Percentiles rank a stretch among this genome's conserved stretches.
These are phyloP conservation scores for Lepidocolaptes lacrymiger DNA, from an alignment of 2,797 vertebrate genomes.

Conservation along the genomic window DNA sequence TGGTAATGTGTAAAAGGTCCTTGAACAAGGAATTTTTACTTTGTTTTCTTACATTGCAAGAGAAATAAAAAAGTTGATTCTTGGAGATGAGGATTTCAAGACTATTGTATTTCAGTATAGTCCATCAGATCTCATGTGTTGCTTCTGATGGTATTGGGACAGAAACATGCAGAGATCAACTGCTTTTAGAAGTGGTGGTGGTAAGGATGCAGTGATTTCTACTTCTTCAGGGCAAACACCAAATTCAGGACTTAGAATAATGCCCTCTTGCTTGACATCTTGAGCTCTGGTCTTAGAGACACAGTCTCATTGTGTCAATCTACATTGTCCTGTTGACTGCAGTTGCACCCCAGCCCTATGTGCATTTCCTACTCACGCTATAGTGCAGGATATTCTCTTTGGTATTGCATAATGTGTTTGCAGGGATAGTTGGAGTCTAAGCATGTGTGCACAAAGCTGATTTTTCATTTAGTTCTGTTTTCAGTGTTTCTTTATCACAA, in stretches of 20 bases:
- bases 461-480: neutral
- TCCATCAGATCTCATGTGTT: neutral
- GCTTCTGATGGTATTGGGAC: neutral
- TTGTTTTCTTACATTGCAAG: neutral
- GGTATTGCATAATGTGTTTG: neutral
- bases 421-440: neutral
- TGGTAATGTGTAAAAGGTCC: neutral
- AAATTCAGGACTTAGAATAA: neutral
- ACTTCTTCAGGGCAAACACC: neutral
- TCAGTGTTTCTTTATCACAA: neutral
- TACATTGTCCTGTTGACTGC: neutral
- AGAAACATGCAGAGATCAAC: neutral
- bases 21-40: neutral
- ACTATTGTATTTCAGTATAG: neutral
- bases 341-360: neutral
- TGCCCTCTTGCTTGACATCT: neutral
- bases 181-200: neutral
- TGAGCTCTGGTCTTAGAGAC: neutral
- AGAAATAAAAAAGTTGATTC: neutral
- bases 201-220: neutral
- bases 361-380: neutral
- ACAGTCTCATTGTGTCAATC: accelerated
- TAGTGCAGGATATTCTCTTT: neutral
- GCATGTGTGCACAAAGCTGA: neutral
- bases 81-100: neutral